Evolutionary conservation across 2,797 vertebrate species (phyloP), one percentile per base, ranked within the genome.

Genomic region (Tadarida brasiliensis): DNA sequence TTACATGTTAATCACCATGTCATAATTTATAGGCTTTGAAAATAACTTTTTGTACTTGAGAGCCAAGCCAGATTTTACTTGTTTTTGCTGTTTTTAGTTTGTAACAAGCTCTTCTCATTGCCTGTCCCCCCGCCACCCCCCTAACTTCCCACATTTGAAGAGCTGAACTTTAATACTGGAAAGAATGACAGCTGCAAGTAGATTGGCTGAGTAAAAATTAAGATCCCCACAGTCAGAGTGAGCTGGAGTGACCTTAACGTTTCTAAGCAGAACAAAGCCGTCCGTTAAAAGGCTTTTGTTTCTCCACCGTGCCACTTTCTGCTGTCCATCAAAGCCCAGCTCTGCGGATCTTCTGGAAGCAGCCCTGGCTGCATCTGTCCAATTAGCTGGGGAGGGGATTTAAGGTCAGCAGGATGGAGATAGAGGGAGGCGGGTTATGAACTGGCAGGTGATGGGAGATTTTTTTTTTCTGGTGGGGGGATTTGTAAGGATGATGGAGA

Each of bases 1-100:
- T 98, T 97, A 97, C 92, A 97, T 98, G 95, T 96, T 98, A 98
- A 98, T 98, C 98, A 95, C 97, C 95, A 88, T 77, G 95, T 98
- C 95, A 97, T 96, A 91, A 95, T 98, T 98, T 98, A 95, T 90
- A 97, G 92, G 95, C 83, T 98, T 98, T 97, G 95, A 98, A 98
- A 97, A 96, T 91, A 98, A 97, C 97, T 97, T 97, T 97, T 97
- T 96, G 94, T 96, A 93, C 87, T 97, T 94, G 85, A 97, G 93
- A 97, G 88, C 88, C 92, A 95, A 91, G 90, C 71, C 94, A 97
- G 90, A 87, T 94, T 95, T 71, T 86, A 96, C 97, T 96, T 96
- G 92, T 94, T 91, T 97, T 67, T 87, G 93, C 93, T 83, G 87
- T 93, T 97, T 97, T 97, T 96, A 95, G 95, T 83, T 93, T 88